A percentile compares a stretch with the other conserved stretches of the same genome.
Conservation (phyloP, 92 coral and sea anemone species). For the Heteractis magnifica region DNA sequence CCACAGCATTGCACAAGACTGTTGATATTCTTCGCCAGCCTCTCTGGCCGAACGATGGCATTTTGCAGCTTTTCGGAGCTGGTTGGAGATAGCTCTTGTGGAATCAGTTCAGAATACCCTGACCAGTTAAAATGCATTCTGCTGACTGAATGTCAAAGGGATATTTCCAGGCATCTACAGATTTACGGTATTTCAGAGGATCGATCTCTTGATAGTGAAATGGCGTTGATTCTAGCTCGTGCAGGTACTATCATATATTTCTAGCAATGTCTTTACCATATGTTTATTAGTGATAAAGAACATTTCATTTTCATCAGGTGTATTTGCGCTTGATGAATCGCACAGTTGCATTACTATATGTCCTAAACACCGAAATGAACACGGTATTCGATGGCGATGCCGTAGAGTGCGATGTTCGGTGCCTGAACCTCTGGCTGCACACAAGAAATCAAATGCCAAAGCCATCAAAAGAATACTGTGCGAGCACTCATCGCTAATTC, state of each 20-base stretch:
- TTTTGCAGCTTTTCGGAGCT: not conserved
- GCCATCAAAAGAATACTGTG: not conserved
- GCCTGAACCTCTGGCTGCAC: too few species aligned
- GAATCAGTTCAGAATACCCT: not conserved
- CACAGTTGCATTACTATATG: too few species aligned
- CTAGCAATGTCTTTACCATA: not conserved
- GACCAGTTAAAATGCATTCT: not conserved
- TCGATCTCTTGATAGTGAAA: not conserved
- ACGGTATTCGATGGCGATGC: too few species aligned
- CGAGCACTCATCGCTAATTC: too few species aligned
- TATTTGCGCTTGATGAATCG: too few species aligned
- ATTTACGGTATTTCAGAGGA: not conserved
- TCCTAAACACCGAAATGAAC: too few species aligned
- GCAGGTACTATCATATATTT: not conserved
- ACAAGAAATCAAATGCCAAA: not conserved
- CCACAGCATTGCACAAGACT: not conserved
- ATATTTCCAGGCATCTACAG: not conserved
- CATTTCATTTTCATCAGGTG: too few species aligned
- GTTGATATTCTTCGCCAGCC: not conserved
- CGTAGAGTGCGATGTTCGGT: too few species aligned
- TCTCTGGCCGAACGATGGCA: not conserved
- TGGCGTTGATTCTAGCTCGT: not conserved
- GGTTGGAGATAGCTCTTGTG: not conserved
- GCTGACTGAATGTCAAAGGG: not conserved
- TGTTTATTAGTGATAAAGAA: not conserved